Evolutionary conservation across 1,140 invertebrate genomes (phyloP).

Genomic region (Camponotus pennsylvanicus): DNA sequence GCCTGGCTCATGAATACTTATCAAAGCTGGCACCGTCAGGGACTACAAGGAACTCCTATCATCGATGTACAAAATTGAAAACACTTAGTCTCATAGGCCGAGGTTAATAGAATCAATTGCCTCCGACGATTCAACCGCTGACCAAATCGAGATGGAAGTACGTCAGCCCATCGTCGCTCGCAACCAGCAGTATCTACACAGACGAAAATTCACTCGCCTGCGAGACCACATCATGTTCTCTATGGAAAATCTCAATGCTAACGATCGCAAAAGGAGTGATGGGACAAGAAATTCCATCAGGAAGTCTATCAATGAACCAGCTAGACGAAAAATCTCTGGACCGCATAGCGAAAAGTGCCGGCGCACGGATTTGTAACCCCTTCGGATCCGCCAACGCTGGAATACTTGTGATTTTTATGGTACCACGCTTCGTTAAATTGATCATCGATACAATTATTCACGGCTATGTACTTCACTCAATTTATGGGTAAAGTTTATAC

Average conservation of each 20-base stretch:
- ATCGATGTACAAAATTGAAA: neutral
- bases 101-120: neutral
- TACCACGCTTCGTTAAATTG: neutral
- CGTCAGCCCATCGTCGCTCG: neutral
- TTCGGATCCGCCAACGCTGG: neutral
- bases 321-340: neutral
- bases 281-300: neutral
- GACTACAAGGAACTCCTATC: neutral
- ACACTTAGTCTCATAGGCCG: neutral
- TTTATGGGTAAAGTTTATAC: neutral
- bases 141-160: neutral
- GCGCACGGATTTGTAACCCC: neutral
- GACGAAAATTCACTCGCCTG: neutral
- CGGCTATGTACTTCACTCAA: neutral
- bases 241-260: neutral
- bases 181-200: neutral
- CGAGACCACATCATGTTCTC: slow-evolving; percentile 11
- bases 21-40: neutral
- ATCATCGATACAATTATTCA: neutral
- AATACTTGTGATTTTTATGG: neutral
- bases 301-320: neutral
- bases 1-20: neutral
- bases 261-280: neutral
- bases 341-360: neutral
- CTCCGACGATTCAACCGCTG: neutral